Evolutionary conservation across 2,888 invertebrate species (phyloP).

Genomic region (Tetanocera ferruginea): DNA sequence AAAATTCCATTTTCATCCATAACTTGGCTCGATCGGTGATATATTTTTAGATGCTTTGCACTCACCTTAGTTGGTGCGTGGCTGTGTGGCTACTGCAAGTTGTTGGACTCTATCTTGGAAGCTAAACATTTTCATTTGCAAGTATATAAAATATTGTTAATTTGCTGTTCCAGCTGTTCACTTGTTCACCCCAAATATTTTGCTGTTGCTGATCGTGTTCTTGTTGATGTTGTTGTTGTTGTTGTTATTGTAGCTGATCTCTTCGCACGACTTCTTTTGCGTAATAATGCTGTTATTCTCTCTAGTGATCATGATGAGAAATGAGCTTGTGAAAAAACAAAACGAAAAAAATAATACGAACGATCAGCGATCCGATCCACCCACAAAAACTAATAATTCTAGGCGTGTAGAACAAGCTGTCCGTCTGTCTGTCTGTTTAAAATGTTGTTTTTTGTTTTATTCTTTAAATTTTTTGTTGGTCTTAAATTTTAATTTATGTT

Average conservation of each 20-base stretch:
- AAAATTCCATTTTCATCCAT: too few relatives aligned
- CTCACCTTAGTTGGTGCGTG: not conserved
- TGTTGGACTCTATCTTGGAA: not conserved
- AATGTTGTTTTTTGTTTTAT: not conserved
- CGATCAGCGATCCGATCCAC: constrained; percentile 44
- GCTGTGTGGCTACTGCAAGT: not conserved
- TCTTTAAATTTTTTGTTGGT: not conserved
- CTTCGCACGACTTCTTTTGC: constrained; percentile 31
- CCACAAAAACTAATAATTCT: constrained; percentile 48
- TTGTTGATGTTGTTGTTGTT: constrained; percentile 12
- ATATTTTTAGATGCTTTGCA: constrained; percentile 23
- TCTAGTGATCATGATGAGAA: constrained; percentile 7
- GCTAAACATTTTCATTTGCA: constrained; percentile 14
- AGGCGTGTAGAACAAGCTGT: constrained; percentile 30
- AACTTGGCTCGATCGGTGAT: too few relatives aligned
- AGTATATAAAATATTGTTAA: constrained; percentile 19
- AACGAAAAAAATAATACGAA: constrained; percentile 28
- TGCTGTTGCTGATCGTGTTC: constrained; percentile 17
- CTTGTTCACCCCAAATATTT: constrained; percentile 16
- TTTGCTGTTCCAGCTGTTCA: constrained; percentile 43
- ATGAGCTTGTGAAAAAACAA: not conserved
- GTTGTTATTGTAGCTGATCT: constrained; percentile 26
- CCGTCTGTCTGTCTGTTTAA: not conserved
- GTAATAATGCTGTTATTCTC: constrained; percentile 40
- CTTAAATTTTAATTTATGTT: constrained; percentile 53